Evolutionary conservation across 2,797 vertebrate genomes (phyloP).

Genomic region (Platalea minor): DNA sequence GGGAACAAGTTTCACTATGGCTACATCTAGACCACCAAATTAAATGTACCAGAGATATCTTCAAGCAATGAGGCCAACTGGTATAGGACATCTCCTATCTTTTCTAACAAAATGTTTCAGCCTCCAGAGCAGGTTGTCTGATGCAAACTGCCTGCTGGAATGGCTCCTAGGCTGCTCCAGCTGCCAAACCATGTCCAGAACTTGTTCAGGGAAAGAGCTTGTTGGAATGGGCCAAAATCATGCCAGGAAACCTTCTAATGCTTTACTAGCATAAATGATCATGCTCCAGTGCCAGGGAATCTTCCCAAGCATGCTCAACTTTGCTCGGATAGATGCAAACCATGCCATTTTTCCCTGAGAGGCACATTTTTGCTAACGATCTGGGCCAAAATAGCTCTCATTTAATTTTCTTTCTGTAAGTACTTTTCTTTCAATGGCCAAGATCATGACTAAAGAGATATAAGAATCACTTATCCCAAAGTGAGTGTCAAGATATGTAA

Average conservation of each 20-base stretch:
- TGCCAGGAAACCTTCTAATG: neutral
- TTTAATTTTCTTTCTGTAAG: neutral
- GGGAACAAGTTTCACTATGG: neutral
- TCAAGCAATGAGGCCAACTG: neutral
- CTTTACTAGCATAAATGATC: neutral
- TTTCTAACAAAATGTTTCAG: neutral
- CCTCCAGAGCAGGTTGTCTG: neutral
- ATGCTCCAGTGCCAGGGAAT: neutral
- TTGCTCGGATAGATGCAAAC: neutral
- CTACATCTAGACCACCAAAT: neutral
- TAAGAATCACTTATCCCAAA: neutral
- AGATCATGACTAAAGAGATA: neutral
- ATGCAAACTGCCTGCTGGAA: neutral
- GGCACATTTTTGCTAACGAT: neutral
- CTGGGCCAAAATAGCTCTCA: neutral
- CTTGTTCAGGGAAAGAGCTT: neutral
- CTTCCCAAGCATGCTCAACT: neutral
- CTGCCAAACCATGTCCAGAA: neutral
- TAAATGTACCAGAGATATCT: neutral
- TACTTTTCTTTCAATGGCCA: neutral
- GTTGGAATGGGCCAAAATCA: neutral
- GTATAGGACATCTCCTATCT: neutral
- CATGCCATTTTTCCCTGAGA: neutral
- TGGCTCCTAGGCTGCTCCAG: neutral
- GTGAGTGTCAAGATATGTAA: neutral